A percentile compares a stretch with the other conserved stretches of the same genome.
Conservation (phyloP, 2,113 vertebrate species). For the Channa maculata region DNA sequence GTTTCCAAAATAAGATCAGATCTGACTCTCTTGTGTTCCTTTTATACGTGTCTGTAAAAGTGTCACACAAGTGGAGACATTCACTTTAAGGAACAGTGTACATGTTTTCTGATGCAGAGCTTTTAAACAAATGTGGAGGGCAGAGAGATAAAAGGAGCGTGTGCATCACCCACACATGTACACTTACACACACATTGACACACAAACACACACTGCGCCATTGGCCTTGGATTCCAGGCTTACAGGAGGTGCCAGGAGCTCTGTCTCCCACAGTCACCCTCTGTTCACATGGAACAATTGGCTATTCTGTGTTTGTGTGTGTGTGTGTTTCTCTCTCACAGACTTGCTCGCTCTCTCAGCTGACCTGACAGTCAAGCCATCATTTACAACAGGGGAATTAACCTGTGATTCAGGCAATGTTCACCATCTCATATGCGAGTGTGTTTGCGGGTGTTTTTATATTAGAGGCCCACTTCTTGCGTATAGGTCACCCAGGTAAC, state of each 20-base stretch:
- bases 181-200: not conserved
- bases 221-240: constrained; percentile 67
- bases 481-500: constrained; percentile 11
- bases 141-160: not conserved
- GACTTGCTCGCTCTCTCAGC: constrained; percentile 46
- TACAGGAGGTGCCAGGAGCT: constrained; percentile 78
- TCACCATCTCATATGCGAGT: not conserved
- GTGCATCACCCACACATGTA: not conserved
- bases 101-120: constrained; percentile 4
- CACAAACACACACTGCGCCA: constrained; percentile 39
- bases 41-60: constrained; percentile 17
- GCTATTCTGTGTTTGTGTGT: constrained; percentile 59
- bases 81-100: not conserved
- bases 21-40: constrained; percentile 22
- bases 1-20: constrained; percentile 60
- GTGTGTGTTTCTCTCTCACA: constrained; percentile 28
- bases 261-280: constrained; percentile 77
- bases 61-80: not conserved
- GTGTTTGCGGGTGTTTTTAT: constrained; percentile 9
- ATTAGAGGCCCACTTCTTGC: not conserved
- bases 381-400: constrained; percentile 23
- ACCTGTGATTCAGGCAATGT: constrained; percentile 13
- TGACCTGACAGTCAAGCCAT: constrained; percentile 55
- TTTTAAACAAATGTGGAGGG: not conserved
- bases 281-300: constrained; percentile 81